Evolutionary conservation across 2,888 invertebrate genomes (phyloP), one percentile per base, ranked within the genome.

Genomic region (Drosophila mimetica): DNA sequence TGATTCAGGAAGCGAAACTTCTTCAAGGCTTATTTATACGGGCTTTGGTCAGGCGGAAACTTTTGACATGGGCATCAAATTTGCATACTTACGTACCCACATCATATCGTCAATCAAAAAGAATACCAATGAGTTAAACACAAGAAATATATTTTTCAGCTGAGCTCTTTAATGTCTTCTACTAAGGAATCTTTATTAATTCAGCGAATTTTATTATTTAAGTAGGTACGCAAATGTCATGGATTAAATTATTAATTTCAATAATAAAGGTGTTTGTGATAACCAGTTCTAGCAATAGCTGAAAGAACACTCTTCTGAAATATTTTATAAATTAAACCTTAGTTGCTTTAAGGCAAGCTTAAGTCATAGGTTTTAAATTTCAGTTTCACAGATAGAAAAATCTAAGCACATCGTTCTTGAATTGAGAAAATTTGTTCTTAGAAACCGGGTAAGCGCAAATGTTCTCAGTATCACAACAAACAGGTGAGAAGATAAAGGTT

Each of bases 51-150:
- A 60, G 36, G 37, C 37, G 60, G 20, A 30, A 30, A 44, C 32
- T 69, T 65, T 42, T 51, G 30, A 57, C 32, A 20, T 41, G 36
- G 30, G 30, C 60, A 30, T 46, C 44, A 61, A 18, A 60, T 61
- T 61, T 60, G 20, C 61, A 61, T 46, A 46, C 60, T 36, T 53
- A 4, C 18, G 34, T 6, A 25, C 54, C 54, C 53, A 20, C n/a
- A 36, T 16, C 46, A 36, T 36, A 46, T 14, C 9, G 5, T 8
- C 28, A 34, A 16, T 60, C 34, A 11, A 44, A 25, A 5, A 13
- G 20, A 58, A 58, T 11, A n/a, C 13, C 22, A 28, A 13, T 18
- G 13, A 9, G 14, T 13, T 36, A 13, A 34, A 16, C 18, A 34
- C 9, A 18, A 4, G 36, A 7, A 37, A 25, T 36, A 14, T 13